Conservation (phyloP, 1,140 invertebrate species). For the Bombus fervidus region DNA sequence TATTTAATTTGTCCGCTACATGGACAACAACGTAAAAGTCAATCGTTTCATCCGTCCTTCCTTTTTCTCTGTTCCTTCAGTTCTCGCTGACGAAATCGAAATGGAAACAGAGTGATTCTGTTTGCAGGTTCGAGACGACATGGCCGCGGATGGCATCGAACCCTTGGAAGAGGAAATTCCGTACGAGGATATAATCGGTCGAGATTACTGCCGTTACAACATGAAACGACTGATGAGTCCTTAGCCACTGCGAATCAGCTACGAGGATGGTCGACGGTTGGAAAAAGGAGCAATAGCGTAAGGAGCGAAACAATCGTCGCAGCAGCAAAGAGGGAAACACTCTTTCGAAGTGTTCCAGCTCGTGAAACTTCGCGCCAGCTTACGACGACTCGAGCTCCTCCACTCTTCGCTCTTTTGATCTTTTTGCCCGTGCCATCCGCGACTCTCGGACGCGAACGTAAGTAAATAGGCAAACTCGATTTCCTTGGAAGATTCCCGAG, state of each 20-base stretch:
- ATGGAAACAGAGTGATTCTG: background rate
- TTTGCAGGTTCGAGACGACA: slow-evolving; percentile 76
- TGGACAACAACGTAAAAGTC: background rate
- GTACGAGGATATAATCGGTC: slow-evolving; percentile 78
- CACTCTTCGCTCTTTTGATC: background rate
- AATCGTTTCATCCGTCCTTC: too few species aligned
- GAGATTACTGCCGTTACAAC: slow-evolving; percentile 80
- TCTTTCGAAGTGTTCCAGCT: slow-evolving; percentile 15
- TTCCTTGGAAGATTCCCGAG: slow-evolving; percentile 37
- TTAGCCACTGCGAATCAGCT: slow-evolving; percentile 40
- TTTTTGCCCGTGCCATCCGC: background rate
- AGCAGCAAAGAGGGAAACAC: background rate
- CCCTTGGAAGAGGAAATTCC: slow-evolving; percentile 79
- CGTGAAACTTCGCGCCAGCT: slow-evolving; percentile 16
- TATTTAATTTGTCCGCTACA: too few species aligned
- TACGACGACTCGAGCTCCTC: slow-evolving; percentile 5
- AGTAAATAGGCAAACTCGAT: slow-evolving; percentile 64
- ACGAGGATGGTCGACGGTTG: slow-evolving; percentile 6
- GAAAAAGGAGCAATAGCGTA: background rate
- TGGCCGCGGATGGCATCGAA: slow-evolving; percentile 78
- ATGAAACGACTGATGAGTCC: slow-evolving; percentile 72
- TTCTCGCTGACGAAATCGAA: background rate
- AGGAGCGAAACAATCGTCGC: slow-evolving; percentile 27
- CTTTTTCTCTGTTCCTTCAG: too few species aligned
- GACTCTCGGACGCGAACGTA: slow-evolving; percentile 51